Base-by-base conservation (phyloP, 2,113 vertebrate species). In the Catharus fuscescens region DNA sequence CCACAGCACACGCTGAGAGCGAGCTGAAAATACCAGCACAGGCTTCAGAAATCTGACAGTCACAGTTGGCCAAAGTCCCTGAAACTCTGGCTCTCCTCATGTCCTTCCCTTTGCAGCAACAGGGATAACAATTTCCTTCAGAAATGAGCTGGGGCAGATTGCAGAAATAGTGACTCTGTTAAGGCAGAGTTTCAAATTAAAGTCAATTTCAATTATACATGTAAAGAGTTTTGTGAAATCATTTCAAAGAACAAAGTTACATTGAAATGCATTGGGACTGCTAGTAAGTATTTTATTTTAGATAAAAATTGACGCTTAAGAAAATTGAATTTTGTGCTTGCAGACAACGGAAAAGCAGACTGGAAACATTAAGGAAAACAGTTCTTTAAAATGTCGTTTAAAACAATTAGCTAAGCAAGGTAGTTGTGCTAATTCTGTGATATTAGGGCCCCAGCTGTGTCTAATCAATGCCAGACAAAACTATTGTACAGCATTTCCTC, bases 211-310 rank as follows among this genome's bases (percentile, higher is more conserved):
- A 93, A 88, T 94, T 93, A 92, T 52, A 86, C 31, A 42, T 8
- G 50, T 54, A 72, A 94, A 90, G 88, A 78, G 54, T 42, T 88
- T 73, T 83, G 44, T 78, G 88, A 92, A 93, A 80, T 82, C 10
- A 61, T 92, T 95, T 77, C 15, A 72, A 76, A 92, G 94, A 88
- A 42, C 57, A 70, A 85, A 92, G 79, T 42, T 69, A 24, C 32
- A 18, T 9, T 61, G 88, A 88, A 97, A 93, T 77, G 66, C 72
- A 88, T 50, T 38, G 76, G 52, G 94, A 88, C 18, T 36, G 60
- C 64, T 95, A 94, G 66, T 83, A 88, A 83, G 76, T 66, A 74
- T 90, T 93, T 77, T 77, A 90, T 83, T 93, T 86, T 80, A 92
- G 83, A 88, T 59, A 93, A 88, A 93, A 95, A 90, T 28, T 92